Conservation (phyloP, 2,888 invertebrate genomes). For the Gastrophysa polygoni region DNA sequence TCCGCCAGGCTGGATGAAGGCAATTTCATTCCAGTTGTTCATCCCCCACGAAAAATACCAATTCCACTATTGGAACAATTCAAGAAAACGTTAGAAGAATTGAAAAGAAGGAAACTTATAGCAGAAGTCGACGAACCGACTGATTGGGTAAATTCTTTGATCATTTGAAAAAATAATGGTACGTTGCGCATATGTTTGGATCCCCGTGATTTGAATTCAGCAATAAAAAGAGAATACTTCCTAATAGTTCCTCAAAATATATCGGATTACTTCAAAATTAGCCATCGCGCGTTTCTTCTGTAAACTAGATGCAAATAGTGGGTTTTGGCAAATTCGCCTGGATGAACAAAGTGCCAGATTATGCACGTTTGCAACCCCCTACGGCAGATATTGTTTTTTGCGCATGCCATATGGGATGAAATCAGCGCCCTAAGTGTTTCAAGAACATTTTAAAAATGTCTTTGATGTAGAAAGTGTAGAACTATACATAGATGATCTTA, state of each 20-base stretch:
- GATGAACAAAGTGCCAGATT: no score
- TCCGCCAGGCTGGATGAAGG: no score
- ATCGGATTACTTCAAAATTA: neutral
- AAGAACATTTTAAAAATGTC: no score
- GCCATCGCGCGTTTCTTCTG: neutral
- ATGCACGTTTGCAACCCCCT: no score
- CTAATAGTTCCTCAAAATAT: neutral
- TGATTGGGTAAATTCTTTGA: neutral
- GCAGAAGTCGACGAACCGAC: neutral
- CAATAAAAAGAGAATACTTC: neutral
- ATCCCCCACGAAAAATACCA: neutral
- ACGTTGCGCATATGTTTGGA: neutral
- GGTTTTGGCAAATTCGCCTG: neutral
- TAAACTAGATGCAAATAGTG: neutral
- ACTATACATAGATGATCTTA: no score
- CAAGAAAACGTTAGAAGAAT: neutral
- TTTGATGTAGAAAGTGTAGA: no score
- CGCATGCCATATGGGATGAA: no score
- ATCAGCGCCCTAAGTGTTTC: no score
- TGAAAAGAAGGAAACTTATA: neutral
- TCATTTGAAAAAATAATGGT: neutral
- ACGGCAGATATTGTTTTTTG: no score
- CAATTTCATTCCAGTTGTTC: no score
- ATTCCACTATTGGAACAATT: neutral
- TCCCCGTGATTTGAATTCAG: neutral